Conservation (phyloP, 2,797 vertebrate genomes). For the Typhlichthys subterraneus region DNA sequence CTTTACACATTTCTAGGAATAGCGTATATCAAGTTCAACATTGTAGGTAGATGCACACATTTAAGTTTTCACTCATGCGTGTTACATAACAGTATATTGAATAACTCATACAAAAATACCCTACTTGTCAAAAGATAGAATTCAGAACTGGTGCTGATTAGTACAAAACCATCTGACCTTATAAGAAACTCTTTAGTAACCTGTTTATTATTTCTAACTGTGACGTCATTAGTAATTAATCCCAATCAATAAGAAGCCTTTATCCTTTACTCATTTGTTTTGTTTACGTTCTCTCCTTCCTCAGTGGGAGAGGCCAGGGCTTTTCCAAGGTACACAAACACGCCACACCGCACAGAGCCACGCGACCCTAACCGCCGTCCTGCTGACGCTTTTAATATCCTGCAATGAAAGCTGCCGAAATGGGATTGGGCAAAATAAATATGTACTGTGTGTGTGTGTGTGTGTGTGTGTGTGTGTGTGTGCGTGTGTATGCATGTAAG, state of each 20-base stretch:
- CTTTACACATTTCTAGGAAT: no score
- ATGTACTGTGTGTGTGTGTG: slow-evolving; percentile 6
- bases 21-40: no score
- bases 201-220: slow-evolving; percentile 58
- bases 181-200: slow-evolving; percentile 47
- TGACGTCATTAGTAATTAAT: slow-evolving; percentile 64
- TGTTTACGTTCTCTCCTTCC: slow-evolving; percentile 54
- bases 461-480: slow-evolving; percentile 1
- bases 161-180: slow-evolving; percentile 26
- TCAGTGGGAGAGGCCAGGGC: slow-evolving; percentile 18
- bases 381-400: slow-evolving; percentile 55
- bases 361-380: slow-evolving; percentile 43
- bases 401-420: slow-evolving; percentile 46
- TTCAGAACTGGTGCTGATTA: slow-evolving; percentile 28
- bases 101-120: slow-evolving; percentile 19
- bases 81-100: slow-evolving; percentile 2
- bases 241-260: slow-evolving; percentile 67
- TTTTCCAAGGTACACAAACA: slow-evolving; percentile 65
- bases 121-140: slow-evolving; percentile 4
- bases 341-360: slow-evolving; percentile 30
- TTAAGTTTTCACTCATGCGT: no score
- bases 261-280: slow-evolving; percentile 50
- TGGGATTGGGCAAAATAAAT: slow-evolving; percentile 13
- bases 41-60: no score
- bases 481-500: slow-evolving; percentile 3